These are phyloP conservation scores for Crossocerus cetratus DNA, from an alignment of 2,888 invertebrate genomes.

Conservation along the genomic window DNA sequence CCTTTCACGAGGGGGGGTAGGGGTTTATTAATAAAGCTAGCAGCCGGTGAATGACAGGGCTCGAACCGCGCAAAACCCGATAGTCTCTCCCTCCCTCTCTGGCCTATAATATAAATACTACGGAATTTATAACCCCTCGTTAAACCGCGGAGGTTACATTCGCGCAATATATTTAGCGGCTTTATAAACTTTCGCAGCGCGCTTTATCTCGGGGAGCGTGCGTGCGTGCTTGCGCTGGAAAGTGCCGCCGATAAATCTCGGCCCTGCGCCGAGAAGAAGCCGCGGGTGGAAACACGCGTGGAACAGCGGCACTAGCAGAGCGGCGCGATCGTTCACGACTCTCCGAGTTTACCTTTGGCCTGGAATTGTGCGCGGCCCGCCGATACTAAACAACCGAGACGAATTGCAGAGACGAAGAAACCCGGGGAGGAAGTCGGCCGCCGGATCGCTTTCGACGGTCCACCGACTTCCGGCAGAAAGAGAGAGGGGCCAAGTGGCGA, in stretches of 20 bases:
- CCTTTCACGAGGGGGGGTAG: constrained; percentile 3
- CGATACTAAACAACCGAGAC: too few relatives aligned
- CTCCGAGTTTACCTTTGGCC: too few relatives aligned
- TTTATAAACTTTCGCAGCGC: not conserved
- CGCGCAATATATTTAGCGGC: constrained; percentile 28
- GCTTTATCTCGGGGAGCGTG: not conserved
- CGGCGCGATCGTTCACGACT: not conserved
- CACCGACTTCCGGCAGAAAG: constrained; percentile 41
- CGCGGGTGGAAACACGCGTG: not conserved
- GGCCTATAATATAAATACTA: constrained; percentile 27
- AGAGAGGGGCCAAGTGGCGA: constrained; percentile 40
- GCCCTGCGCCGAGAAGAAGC: not conserved
- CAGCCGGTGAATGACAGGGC: constrained; percentile 40
- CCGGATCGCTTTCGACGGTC: constrained; percentile 38
- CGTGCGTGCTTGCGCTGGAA: too few relatives aligned
- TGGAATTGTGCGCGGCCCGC: too few relatives aligned
- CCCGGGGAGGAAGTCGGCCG: not conserved
- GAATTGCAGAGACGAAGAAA: not conserved
- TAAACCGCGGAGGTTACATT: constrained; percentile 31
- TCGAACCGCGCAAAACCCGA: constrained; percentile 36
- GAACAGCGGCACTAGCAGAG: not conserved
- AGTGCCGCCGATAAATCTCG: too few relatives aligned
- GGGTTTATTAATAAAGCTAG: constrained; percentile 48
- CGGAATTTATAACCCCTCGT: constrained; percentile 18
- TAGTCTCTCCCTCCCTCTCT: not conserved